Percentiles rank a stretch among this genome's conserved stretches.
phyloP scores from a whole-genome alignment of 2,888 invertebrate genomes.

The Ommatoiulus sabulosus region DNA sequence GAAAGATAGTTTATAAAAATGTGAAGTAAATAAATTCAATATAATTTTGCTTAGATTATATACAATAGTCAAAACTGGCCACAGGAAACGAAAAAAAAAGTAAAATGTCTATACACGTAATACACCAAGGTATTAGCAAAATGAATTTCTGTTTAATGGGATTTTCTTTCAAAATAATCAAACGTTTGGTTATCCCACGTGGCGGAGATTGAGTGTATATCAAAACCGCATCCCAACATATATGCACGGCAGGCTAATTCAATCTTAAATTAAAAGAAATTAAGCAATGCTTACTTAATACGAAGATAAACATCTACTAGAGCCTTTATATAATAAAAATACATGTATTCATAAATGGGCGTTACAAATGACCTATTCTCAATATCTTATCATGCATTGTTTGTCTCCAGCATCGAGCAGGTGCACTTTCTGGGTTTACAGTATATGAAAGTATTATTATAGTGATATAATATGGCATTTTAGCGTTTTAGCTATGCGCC shows the following conservation, averaged over 20 bases:
- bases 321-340: constrained; percentile 7
- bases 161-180: not conserved
- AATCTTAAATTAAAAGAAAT: not conserved
- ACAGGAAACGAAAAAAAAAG: no score
- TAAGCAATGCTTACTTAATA: constrained; percentile 21
- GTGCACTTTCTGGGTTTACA: not conserved
- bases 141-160: not conserved
- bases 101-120: no score
- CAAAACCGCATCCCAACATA: constrained; percentile 24
- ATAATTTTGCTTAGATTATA: no score
- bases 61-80: no score
- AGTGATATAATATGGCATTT: no score
- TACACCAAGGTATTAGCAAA: no score
- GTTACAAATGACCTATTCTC: constrained; percentile 16
- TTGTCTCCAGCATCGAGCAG: not conserved
- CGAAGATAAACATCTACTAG: not conserved
- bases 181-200: not conserved
- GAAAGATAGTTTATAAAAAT: no score
- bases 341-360: not conserved
- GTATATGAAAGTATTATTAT: no score
- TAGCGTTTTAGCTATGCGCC: no score
- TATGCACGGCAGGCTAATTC: not conserved
- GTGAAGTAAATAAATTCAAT: no score
- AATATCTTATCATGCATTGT: constrained; percentile 34
- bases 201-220: not conserved